Evolutionary conservation across 2,113 vertebrate genomes (phyloP), one percentile per base, ranked within the genome.

Genomic region (Hylia prasina): DNA sequence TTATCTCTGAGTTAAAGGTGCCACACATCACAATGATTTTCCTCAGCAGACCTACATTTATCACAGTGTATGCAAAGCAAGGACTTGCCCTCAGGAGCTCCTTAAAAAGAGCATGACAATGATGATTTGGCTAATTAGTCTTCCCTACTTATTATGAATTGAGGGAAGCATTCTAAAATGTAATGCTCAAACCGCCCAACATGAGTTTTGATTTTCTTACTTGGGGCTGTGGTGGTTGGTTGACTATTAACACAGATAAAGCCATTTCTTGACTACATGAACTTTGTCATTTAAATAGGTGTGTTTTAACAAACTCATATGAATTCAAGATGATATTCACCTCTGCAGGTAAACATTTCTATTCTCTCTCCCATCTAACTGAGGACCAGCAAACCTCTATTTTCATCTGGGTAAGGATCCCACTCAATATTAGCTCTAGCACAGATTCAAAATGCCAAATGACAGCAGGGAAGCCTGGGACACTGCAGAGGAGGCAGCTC

Each of bases 91-190:
- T 69, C 33, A 57, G 91, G 82, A 60, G 45, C 56, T 77, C 73
- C 68, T 85, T 76, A 87, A 89, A 93, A 93, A 87, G 44, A 63
- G 65, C 53, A 75, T 42, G 79, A 87, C 73, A 85, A 47, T 18
- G 17, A 76, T 54, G 72, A 77, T 90, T 61, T 68, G 54, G 58
- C 40, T 96, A 96, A 95, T 97, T 88, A 96, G 80, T 90, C 91
- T 82, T 76, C 68, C 39, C 44, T 60, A 77, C 42, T 71, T 64
- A n/a, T 61, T 87, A 85, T 33, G 56, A 93, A 31, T 37, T 54
- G 63, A 85, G 27, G 30, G 35, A 86, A 76, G 7, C 40, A 69
- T 35, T 78, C 69, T 66, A 86, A 56, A 33, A 79, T 27, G 22
- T 21, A 61, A 92, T 70, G 44, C 72, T 75, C 44, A 93, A 76